These are phyloP conservation scores for Ptyas mucosa DNA, from an alignment of 2,113 vertebrate species.

Conservation along the genomic window DNA sequence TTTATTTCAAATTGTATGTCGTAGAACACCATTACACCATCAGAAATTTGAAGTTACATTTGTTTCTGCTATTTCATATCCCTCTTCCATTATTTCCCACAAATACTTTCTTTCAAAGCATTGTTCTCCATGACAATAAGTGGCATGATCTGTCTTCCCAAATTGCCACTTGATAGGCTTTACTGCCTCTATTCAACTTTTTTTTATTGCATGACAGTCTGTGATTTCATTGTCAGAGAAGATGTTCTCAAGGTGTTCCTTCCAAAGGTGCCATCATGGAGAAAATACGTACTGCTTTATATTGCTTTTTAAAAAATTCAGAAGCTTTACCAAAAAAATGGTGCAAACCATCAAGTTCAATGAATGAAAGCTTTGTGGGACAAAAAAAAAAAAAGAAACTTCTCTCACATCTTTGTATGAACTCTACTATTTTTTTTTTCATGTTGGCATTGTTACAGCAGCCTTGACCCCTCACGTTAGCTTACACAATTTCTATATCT, in stretches of 20 bases:
- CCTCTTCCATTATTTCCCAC: not conserved
- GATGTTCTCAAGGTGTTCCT: not conserved
- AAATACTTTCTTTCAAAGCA: not conserved
- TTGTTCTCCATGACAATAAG: not conserved
- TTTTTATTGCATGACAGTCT: not conserved
- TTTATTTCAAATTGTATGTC: not conserved
- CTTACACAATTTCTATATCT: not conserved
- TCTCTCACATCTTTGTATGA: not conserved
- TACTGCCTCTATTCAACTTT: not conserved
- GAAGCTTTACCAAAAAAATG: not conserved
- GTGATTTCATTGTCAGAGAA: not conserved
- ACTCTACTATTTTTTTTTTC: not conserved
- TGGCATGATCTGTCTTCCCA: not conserved
- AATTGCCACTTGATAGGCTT: not conserved
- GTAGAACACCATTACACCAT: not conserved
- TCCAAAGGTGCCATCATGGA: not conserved
- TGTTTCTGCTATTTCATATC: not conserved
- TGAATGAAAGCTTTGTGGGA: not conserved
- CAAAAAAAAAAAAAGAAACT: not conserved
- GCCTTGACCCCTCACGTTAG: not conserved
- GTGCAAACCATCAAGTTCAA: not conserved
- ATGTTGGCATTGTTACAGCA: not conserved
- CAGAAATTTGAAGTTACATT: not conserved
- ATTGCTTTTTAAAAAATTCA: not conserved
- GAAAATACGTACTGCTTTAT: not conserved